Evolutionary conservation across 2,888 invertebrate genomes (phyloP), one percentile per base, ranked within the genome.

Genomic region (Lepidonotus clava): DNA sequence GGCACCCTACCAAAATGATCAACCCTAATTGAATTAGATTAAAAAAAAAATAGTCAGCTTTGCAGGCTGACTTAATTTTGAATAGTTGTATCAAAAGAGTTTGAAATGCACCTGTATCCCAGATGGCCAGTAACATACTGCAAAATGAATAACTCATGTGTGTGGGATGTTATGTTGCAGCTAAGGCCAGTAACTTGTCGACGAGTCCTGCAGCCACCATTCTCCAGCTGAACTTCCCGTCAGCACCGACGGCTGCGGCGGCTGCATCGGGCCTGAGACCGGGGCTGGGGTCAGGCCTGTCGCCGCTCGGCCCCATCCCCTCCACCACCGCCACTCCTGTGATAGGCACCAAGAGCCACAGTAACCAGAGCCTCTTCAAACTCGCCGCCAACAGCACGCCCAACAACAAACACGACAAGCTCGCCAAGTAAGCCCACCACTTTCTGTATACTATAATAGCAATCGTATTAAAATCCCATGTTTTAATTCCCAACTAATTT

Each of bases 141-240:
- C n/a, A n/a, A n/a, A n/a, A n/a, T n/a, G n/a, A n/a, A n/a, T n/a
- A n/a, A n/a, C n/a, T n/a, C n/a, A n/a, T n/a, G n/a, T n/a, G n/a
- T n/a, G n/a, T n/a, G n/a, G n/a, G n/a, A n/a, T n/a, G n/a, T 77
- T 77, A 28, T 77, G 6, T 40, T 90, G 34, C 90, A 93, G 93
- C 88, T 89, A 92, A 92, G 91, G 88, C 90, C 86, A 89, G 90
- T 88, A 92, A 92, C 86, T 91, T 93, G 89, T 92, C 93, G 90
- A 93, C 93, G 18, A 92, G 92, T 56, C 93, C 93, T 71, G 92
- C 93, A 84, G 93, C 92, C 84, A 92, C 91, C 86, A 91, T 93
- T 21, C 90, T 93, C 21, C 93, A 93, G 89, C 90, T 94, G 66
- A 93, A 93, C 89, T 93, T 91, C 89, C 93, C 93, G 53, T 87